phyloP scores from a whole-genome alignment of 2,888 invertebrate genomes.

The Cantharis rufa region DNA sequence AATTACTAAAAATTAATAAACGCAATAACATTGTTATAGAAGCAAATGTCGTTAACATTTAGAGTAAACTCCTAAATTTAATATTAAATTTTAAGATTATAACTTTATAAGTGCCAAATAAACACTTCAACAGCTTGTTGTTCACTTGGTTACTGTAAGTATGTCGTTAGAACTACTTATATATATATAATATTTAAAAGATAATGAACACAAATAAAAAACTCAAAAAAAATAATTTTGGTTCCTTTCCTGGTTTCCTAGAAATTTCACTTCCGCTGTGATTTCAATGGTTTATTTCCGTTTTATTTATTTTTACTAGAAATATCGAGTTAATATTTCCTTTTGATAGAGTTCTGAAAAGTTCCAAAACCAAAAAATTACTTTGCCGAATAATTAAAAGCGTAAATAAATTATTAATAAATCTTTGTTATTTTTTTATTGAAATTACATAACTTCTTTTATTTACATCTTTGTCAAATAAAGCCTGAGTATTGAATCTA shows the following conservation, averaged over 20 bases:
- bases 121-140: not conserved
- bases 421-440: not conserved
- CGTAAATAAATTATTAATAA: not conserved
- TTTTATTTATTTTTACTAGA: too few species aligned
- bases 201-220: not conserved
- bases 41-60: not conserved
- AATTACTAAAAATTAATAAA: not conserved
- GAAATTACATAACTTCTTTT: conserved; percentile 40
- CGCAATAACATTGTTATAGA: not conserved
- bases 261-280: too few species aligned
- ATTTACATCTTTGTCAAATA: conserved; percentile 60
- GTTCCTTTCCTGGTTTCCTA: too few species aligned
- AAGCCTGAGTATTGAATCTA: conserved; percentile 63
- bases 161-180: not conserved
- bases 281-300: too few species aligned
- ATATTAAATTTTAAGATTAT: not conserved
- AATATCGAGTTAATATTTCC: too few species aligned
- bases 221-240: not conserved
- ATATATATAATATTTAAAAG: not conserved
- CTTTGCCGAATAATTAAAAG: too few species aligned
- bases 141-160: not conserved
- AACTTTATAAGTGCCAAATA: not conserved
- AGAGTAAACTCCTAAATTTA: not conserved
- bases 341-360: too few species aligned
- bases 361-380: too few species aligned